A percentile compares a stretch with the other conserved stretches of the same genome.
phyloP scores from a whole-genome alignment of 2,888 invertebrate genomes.

The Caenorhabditis virilis region DNA sequence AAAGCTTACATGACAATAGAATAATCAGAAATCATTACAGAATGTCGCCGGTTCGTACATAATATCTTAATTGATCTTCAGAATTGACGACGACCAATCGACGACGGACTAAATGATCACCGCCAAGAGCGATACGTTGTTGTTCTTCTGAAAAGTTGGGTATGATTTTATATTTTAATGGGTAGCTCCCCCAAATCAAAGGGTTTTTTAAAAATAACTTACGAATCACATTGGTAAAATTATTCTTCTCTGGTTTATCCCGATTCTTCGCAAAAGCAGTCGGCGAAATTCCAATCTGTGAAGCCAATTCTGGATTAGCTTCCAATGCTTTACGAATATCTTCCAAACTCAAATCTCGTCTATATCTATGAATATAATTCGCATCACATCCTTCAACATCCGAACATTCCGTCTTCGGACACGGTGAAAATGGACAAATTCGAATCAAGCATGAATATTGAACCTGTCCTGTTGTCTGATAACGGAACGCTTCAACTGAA shows the following conservation, averaged over 20 bases:
- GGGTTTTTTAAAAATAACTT: no score
- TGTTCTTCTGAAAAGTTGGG: slow-evolving; percentile 59
- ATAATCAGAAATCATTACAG: slow-evolving; percentile 7
- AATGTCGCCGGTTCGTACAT: slow-evolving; percentile 47
- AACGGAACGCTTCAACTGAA: slow-evolving; percentile 68
- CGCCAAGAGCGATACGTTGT: slow-evolving; percentile 62
- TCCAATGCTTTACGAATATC: slow-evolving; percentile 55
- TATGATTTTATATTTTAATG: no score
- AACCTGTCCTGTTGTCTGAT: slow-evolving; percentile 68
- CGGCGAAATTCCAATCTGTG: slow-evolving; percentile 56
- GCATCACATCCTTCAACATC: slow-evolving; percentile 64
- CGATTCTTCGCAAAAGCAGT: slow-evolving; percentile 26
- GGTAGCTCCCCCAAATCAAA: no score
- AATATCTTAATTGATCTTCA: slow-evolving; percentile 63
- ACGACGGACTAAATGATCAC: slow-evolving; percentile 65
- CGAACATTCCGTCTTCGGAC: slow-evolving; percentile 52
- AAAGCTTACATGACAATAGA: slow-evolving; percentile 11
- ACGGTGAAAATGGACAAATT: slow-evolving; percentile 65
- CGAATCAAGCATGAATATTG: slow-evolving; percentile 67
- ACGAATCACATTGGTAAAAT: slow-evolving; percentile 32
- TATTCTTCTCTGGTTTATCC: slow-evolving; percentile 4
- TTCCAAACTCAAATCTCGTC: slow-evolving; percentile 42
- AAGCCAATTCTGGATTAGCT: slow-evolving; percentile 59
- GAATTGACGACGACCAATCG: slow-evolving; percentile 67
- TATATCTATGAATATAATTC: slow-evolving; percentile 32